Evolutionary conservation across 2,888 invertebrate species (phyloP).

Genomic region (Spatulosminthurus flaviceps): DNA sequence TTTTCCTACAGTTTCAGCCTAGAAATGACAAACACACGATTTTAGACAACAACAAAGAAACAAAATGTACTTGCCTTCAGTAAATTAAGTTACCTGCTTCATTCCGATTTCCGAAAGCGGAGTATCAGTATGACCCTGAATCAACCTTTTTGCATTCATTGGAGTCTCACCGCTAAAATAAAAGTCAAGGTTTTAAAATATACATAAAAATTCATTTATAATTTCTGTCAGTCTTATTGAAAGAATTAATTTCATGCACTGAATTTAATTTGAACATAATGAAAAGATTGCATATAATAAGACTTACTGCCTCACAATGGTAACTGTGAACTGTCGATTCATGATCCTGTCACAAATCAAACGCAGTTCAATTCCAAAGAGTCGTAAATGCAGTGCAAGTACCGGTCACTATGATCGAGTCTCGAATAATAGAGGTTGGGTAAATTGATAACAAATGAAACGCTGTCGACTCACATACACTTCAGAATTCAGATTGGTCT

Average conservation of each 20-base stretch:
- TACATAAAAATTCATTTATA: too few relatives aligned
- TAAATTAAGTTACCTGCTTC: constrained; percentile 50
- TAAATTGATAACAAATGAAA: too few relatives aligned
- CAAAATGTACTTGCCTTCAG: neutral
- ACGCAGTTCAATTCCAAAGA: neutral
- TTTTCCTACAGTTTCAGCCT: constrained; percentile 56
- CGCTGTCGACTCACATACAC: too few relatives aligned
- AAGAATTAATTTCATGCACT: too few relatives aligned
- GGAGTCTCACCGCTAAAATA: constrained; percentile 58
- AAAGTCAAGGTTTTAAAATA: neutral
- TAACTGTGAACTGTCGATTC: constrained; percentile 47
- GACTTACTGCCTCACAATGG: constrained; percentile 61
- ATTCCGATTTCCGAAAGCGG: constrained; percentile 55
- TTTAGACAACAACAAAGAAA: neutral
- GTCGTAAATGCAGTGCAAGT: neutral
- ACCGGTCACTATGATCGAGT: neutral
- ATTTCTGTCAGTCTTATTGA: too few relatives aligned
- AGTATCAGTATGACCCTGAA: constrained; percentile 60
- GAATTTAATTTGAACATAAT: too few relatives aligned
- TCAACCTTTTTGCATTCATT: constrained; percentile 53
- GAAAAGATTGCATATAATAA: neutral
- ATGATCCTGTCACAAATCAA: constrained; percentile 21
- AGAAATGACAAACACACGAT: neutral
- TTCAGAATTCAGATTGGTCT: too few relatives aligned
- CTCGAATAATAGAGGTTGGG: too few relatives aligned